Base-by-base conservation (phyloP, 2,113 vertebrate genomes). In the Benthochromis sp. region DNA sequence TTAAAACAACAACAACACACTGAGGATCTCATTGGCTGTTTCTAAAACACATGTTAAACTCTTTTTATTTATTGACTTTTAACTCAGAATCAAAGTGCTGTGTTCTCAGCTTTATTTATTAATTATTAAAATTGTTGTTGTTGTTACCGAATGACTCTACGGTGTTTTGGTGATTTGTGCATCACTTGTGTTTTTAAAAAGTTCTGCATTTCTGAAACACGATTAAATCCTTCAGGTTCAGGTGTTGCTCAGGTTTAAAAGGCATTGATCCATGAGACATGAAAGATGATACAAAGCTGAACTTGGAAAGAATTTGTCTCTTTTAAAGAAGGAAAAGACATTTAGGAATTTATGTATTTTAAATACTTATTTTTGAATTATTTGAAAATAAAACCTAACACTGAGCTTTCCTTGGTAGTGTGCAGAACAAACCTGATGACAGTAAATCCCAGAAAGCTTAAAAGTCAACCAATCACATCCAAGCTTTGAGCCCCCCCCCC, bases 401-500 rank as follows among this genome's bases (percentile, higher is more conserved):
- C 8, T 59, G 31, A 2, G 14, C 8, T 4, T 2, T 31, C 0
- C 1, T 31, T 1, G 0, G 14, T 6, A 59, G 14, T 59, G 27
- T 59, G 27, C 14, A 9, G 27, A 31, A 61, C 55, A 59, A 59
- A 31, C 55, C 5, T 4, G 14, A 31, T 6, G 55, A 31, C 55
- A 31, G 0, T 3, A 59, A 59, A 29, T 0, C 55, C 13, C 55
- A 59, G 55, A 29, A 5, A 59, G 55, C 8, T 29, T 29, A 55
- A 2, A 2, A 59, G 55, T 59, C 1, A 29, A 59, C 13, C 55
- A 4, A 2, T 59, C 14, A 59, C 55, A 59, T 59, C 27, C 14
- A 16, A 59, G 8, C 24, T 0, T 6, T n/a, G 19, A 52, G 2
- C 2, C 8, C 2, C 5, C 8, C 8, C 4, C 0, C 47, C 9